Evolutionary conservation across 2,888 invertebrate species (phyloP), one percentile per base, ranked within the genome.

Genomic region (Coenonympha arcania): DNA sequence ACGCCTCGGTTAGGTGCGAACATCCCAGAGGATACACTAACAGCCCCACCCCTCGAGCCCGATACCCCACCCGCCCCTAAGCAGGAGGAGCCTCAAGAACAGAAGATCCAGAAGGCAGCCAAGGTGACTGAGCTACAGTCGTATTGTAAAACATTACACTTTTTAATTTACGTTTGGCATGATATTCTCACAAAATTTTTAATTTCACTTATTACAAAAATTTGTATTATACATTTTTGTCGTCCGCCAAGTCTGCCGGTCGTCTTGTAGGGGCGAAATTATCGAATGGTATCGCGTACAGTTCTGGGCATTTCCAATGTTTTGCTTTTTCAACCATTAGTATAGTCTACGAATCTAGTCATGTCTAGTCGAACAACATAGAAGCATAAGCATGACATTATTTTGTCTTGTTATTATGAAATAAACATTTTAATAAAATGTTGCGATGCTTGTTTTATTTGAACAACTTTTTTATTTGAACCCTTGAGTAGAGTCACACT

Each of bases 101-200:
- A 61, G 51, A 55, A 69, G 62, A 63, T 68, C 68, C 69, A 57
- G 74, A 76, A 71, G 72, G 77, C 74, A 64, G 65, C 79, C 76
- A 86, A 86, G 86, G 86, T 86, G 86, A 86, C 75, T 82, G 79
- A 80, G 73, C 68, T 65, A 73, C 82, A 79, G 74, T 81, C 84
- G 83, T 86, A 85, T 81, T 81, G 85, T 86, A 85, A 76, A 73
- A 78, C 78, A 77, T 79, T 82, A 73, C 71, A 76, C 71, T 78
- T 79, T 74, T 70, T 82, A 67, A 63, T 84, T 77, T 81, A 77
- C 77, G 85, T 85, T 85, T 86, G 85, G 86, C 86, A 86, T 86
- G 86, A 84, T 78, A 78, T 80, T 73, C 73, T 79, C 72, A 85
- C 82, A 69, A 81, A 79, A 76, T 74, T 79, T 61, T 76, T 85